Base-by-base conservation (phyloP, 2,797 vertebrate genomes). In the Scarus forsteni region DNA sequence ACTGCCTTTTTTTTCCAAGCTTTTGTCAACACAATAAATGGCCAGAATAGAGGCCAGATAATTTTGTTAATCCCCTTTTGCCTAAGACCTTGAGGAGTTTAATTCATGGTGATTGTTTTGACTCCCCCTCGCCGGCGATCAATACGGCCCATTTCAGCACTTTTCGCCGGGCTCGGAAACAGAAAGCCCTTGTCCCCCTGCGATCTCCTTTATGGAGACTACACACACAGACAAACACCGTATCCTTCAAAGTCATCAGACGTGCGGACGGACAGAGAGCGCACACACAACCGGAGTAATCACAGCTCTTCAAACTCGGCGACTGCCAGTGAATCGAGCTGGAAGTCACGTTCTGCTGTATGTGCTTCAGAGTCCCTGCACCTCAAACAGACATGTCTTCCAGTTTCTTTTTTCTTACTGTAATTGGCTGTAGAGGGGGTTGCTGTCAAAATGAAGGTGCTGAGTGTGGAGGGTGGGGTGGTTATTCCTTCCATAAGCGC, bases 41-140 rank as follows among this genome's bases (percentile, higher is more conserved):
- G 70, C 81, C 79, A 65, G 81, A 85, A 84, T 64, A 62, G 70
- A 72, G 73, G 79, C 75, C 85, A 76, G 87, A 90, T 92, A 81
- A 92, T 90, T 89, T 88, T 70, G 87, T 86, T 91, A 92, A 92
- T 92, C 90, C 83, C 50, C 80, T 79, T 88, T 87, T 87, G 81
- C 86, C 88, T 85, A 84, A 92, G 90, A 93, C 91, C 88, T 92
- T 92, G 88, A 90, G 81, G 84, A 88, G 85, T 92, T 92, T 91
- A 91, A 93, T 91, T 93, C 85, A 89, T 85, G 81, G 83, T 90
- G 90, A 91, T 92, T 89, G 90, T 91, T 89, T 86, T 80, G 87
- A 87, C 84, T 87, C 79, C 66, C 38, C 79, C 77, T 83, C 59
- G 50, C 85, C 40, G 73, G 57, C 86, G 71, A 94, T 92, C 92